Evolutionary conservation across 2,113 vertebrate genomes (phyloP).

Genomic region (Phrynosoma platyrhinos): DNA sequence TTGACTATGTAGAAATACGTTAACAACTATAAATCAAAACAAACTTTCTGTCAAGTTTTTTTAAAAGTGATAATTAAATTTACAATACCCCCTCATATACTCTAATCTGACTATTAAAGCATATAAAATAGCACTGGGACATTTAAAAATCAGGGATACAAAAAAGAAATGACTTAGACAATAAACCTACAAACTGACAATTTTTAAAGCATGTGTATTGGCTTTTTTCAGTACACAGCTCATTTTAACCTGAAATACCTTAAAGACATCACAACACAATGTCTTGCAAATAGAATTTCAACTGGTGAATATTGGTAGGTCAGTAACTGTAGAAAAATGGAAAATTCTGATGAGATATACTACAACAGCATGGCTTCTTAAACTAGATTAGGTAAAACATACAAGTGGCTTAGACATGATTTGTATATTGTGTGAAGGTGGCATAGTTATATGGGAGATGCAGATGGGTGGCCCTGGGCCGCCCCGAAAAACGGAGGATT

Average conservation of each 20-base stretch:
- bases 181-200: not conserved
- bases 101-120: not conserved
- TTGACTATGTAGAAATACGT: too few species aligned
- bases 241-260: conserved; percentile 23
- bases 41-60: too few species aligned
- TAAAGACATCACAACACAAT: not conserved
- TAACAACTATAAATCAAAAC: too few species aligned
- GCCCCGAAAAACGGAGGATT: too few species aligned
- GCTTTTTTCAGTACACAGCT: not conserved
- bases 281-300: conserved; percentile 6
- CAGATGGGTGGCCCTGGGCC: too few species aligned
- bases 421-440: not conserved
- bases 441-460: too few species aligned
- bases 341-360: conserved; percentile 1
- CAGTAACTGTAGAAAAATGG: not conserved
- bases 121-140: not conserved
- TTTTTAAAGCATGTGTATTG: conserved; percentile 23
- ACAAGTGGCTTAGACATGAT: not conserved
- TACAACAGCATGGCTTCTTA: not conserved
- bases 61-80: too few species aligned
- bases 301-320: conserved; percentile 13
- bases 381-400: not conserved
- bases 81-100: not conserved
- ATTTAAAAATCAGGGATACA: not conserved
- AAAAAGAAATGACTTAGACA: rapidly evolving